Evolutionary conservation across 2,888 invertebrate genomes (phyloP), one percentile per base, ranked within the genome.

Genomic region (Netelia melanura): DNA sequence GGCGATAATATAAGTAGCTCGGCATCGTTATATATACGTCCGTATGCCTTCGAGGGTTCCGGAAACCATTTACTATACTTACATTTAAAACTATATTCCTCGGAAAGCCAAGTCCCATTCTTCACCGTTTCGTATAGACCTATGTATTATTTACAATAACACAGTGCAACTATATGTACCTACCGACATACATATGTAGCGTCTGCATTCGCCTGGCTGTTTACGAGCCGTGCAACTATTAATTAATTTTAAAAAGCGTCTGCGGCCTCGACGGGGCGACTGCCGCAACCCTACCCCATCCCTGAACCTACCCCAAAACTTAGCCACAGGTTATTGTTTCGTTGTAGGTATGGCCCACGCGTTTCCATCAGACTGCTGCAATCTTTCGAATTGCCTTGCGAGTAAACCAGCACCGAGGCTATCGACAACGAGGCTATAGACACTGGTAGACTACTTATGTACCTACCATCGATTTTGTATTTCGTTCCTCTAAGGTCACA

Each of bases 221-320:
- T 91, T 89, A 89, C 89, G 87, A 88, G 86, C 76, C 83, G 72
- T 86, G 88, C 87, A 91, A 89, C 92, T 91, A 90, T 91, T 91
- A 91, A 92, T 92, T 91, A 91, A 87, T 86, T 85, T 86, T 86
- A 88, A 88, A 90, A 83, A 70, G 79, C 62, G 70, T 79, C 76
- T 77, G 64, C 44, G 70, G 75, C 30, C 64, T 81, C 77, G 80
- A 10, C 67, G 23, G 81, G 64, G 65, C 68, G 68, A 54, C 74
- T 81, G 61, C 79, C 58, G 85, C 86, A 74, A 87, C 90, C 90
- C 89, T 90, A 88, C 85, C 89, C 21, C 21, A 56, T 74, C 83
- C 68, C 87, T 87, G 84, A 90, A 91, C 91, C 91, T 91, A 91
- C 88, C 90, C 83, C 87, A 89, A 89, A 87, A 77, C 72, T 77